These are phyloP conservation scores for Nerophis ophidion DNA, from an alignment of 2,113 vertebrate genomes.

Conservation along the genomic window DNA sequence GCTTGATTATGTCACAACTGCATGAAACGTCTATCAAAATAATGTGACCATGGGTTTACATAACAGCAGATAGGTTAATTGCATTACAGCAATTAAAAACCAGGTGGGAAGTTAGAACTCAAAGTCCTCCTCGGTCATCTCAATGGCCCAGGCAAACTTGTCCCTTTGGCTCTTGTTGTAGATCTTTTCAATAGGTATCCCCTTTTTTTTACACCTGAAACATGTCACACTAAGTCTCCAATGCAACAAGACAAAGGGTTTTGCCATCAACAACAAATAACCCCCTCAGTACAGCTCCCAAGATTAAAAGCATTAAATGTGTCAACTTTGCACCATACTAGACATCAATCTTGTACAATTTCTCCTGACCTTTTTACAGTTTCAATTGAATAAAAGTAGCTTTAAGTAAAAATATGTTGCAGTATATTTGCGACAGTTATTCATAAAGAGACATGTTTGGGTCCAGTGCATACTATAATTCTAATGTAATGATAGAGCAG, in stretches of 20 bases:
- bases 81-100: background rate
- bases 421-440: too few relatives aligned
- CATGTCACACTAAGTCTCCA: background rate
- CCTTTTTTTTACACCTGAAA: slow-evolving; percentile 68
- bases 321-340: too few relatives aligned
- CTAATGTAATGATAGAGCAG: too few relatives aligned
- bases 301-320: background rate
- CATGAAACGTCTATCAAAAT: background rate
- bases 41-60: background rate
- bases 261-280: background rate
- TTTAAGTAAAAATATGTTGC: too few relatives aligned
- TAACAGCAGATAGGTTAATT: slow-evolving; percentile 4
- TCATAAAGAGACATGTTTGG: too few relatives aligned
- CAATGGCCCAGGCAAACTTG: slow-evolving; percentile 75
- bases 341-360: too few relatives aligned
- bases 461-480: too few relatives aligned
- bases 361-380: too few relatives aligned
- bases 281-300: too few relatives aligned
- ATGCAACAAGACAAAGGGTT: background rate
- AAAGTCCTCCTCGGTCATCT: slow-evolving; percentile 71
- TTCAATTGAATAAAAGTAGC: too few relatives aligned
- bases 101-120: slow-evolving; percentile 58
- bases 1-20: background rate
- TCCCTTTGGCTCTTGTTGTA: slow-evolving; percentile 74
- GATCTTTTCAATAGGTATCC: slow-evolving; percentile 67